Evolutionary conservation across 2,797 vertebrate genomes (phyloP).

Genomic region (Mus spretus): DNA sequence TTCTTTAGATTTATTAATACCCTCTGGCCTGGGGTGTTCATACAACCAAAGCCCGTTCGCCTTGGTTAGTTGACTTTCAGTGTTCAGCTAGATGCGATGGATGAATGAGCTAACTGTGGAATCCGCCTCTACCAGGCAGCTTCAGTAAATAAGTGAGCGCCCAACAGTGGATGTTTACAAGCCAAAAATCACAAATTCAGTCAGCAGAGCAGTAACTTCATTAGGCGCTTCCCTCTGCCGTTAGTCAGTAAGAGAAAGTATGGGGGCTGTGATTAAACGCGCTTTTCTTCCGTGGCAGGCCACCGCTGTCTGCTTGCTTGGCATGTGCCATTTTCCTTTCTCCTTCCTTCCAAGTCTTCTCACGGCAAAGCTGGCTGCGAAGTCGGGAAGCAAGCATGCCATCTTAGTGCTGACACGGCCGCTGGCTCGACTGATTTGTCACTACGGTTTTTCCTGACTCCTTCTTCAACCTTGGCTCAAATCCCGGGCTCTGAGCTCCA

Average conservation of each 20-base stretch:
- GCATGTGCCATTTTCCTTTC: background rate
- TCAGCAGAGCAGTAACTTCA: slow-evolving; percentile 63
- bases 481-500: slow-evolving; percentile 54
- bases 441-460: slow-evolving; percentile 69
- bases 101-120: background rate
- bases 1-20: background rate
- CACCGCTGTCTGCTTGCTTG: slow-evolving; percentile 46
- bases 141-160: background rate
- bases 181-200: slow-evolving; percentile 68
- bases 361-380: background rate
- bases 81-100: background rate
- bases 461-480: slow-evolving; percentile 68
- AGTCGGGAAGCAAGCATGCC: background rate
- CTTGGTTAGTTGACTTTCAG: background rate
- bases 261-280: background rate
- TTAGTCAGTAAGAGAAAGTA: background rate
- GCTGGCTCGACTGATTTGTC: background rate
- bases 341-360: background rate
- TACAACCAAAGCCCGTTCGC: background rate
- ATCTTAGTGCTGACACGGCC: slow-evolving; percentile 17
- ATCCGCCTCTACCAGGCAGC: background rate
- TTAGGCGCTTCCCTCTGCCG: slow-evolving; percentile 44
- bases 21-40: background rate
- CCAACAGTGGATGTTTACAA: background rate
- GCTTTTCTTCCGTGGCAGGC: background rate